These are phyloP conservation scores for Polyommatus icarus DNA, from an alignment of 2,888 invertebrate species.

Conservation along the genomic window DNA sequence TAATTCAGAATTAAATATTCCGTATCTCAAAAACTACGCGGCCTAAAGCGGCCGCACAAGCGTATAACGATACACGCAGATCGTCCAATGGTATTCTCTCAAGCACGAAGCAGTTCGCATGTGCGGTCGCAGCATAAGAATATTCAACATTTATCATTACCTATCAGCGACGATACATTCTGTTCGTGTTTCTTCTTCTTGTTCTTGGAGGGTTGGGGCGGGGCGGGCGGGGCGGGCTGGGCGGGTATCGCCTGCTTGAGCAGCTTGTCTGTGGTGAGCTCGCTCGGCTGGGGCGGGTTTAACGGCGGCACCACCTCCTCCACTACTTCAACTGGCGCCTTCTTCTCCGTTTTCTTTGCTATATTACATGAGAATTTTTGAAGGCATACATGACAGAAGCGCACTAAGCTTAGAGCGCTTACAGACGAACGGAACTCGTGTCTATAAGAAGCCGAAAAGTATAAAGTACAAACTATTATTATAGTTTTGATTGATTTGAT, in stretches of 20 bases:
- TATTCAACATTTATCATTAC: constrained; percentile 45
- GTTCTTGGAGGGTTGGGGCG: constrained; percentile 54
- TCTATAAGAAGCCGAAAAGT: too few species aligned
- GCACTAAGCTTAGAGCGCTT: too few species aligned
- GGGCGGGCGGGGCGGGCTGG: constrained; percentile 48
- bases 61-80: too few species aligned
- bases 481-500: too few species aligned
- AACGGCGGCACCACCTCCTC: constrained; percentile 67
- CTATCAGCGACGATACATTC: constrained; percentile 68
- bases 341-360: constrained; percentile 69
- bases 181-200: constrained; percentile 72
- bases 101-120: too few species aligned
- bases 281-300: constrained; percentile 67
- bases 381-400: too few species aligned
- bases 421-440: too few species aligned
- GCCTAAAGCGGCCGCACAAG: too few species aligned
- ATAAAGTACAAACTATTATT: too few species aligned
- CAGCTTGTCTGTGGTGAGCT: constrained; percentile 71
- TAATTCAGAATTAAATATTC: too few species aligned
- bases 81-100: too few species aligned
- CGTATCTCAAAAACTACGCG: too few species aligned
- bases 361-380: constrained; percentile 20
- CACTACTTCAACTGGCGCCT: constrained; percentile 47
- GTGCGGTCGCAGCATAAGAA: neutral
- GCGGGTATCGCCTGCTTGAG: constrained; percentile 61